phyloP scores from a whole-genome alignment of 2,888 invertebrate species.

The Ditula angustiorana region DNA sequence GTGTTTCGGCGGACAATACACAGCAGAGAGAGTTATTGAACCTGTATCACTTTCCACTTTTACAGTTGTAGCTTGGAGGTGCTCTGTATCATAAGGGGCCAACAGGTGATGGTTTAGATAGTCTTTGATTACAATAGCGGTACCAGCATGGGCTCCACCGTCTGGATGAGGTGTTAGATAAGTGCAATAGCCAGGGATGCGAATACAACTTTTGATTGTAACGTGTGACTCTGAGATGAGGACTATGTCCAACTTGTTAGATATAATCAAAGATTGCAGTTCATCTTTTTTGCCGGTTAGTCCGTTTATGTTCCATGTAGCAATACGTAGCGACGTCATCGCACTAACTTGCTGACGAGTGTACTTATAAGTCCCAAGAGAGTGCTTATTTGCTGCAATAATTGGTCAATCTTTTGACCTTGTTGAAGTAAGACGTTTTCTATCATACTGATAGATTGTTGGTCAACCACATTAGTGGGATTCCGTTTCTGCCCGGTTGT shows the following conservation, averaged over 20 bases:
- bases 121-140: background rate
- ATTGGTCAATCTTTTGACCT: background rate
- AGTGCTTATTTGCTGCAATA: background rate
- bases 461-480: background rate
- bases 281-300: too few species aligned
- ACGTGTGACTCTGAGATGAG: background rate
- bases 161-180: too few species aligned
- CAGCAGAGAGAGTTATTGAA: background rate
- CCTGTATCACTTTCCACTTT: background rate
- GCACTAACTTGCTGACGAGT: background rate
- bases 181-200: background rate
- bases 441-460: background rate
- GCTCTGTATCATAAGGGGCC: background rate
- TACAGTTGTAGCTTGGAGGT: background rate
- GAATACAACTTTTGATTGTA: background rate
- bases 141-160: background rate
- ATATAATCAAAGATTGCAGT: too few species aligned
- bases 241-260: background rate
- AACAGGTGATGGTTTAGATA: background rate
- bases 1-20: conserved; percentile 1
- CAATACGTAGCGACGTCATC: too few species aligned
- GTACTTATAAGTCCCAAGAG: background rate
- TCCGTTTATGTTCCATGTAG: conserved; percentile 4
- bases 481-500: background rate
- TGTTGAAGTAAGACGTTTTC: background rate